These are phyloP conservation scores for Ginglymostoma cirratum DNA, from an alignment of 2,113 vertebrate species.

Conservation along the genomic window DNA sequence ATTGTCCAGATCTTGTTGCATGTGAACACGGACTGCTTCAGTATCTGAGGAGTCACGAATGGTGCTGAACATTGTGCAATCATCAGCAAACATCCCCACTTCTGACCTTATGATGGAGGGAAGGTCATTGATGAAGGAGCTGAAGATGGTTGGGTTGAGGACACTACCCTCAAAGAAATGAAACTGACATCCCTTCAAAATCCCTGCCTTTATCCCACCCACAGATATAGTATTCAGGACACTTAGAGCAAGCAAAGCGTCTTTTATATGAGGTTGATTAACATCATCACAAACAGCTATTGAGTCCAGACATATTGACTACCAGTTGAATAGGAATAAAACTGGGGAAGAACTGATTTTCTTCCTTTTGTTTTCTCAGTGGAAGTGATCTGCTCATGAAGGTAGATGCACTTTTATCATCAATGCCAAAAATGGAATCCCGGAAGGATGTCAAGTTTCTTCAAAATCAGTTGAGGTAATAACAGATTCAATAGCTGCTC, in stretches of 20 bases:
- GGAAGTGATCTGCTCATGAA: slow-evolving; percentile 87
- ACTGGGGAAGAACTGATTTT: not conserved
- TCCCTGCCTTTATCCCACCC: not conserved
- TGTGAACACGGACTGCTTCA: no score
- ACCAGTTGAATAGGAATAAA: not conserved
- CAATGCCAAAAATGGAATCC: slow-evolving; percentile 65
- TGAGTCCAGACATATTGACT: not conserved
- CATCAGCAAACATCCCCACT: no score
- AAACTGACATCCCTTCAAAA: not conserved
- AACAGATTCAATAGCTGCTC: not conserved
- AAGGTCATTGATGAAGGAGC: no score
- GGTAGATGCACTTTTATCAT: slow-evolving; percentile 74
- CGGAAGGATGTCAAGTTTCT: slow-evolving; percentile 66
- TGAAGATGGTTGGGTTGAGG: no score
- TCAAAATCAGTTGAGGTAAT: slow-evolving; percentile 77
- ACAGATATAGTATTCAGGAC: no score
- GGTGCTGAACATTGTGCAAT: no score
- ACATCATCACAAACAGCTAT: not conserved
- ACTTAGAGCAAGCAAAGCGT: not conserved
- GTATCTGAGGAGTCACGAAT: no score
- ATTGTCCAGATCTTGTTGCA: no score
- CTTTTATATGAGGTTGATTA: not conserved
- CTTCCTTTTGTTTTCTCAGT: slow-evolving; percentile 50
- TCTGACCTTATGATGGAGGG: no score
- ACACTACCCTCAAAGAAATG: no score